Base-by-base conservation (phyloP, 2,113 vertebrate species). In the Paratilapia polleni region DNA sequence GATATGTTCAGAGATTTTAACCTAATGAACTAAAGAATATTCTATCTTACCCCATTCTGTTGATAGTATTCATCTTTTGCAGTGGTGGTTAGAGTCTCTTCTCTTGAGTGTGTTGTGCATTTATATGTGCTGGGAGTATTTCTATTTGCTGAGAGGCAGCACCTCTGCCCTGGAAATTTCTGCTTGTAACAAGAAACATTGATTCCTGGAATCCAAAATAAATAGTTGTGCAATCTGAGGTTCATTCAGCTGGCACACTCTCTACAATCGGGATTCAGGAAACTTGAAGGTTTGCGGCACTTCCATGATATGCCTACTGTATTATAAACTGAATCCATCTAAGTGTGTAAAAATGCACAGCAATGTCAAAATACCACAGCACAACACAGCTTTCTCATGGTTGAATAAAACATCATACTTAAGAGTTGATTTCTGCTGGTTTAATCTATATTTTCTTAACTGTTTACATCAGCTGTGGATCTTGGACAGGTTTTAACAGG, bases 41-140 rank as follows among this genome's bases (percentile, higher is more conserved):
- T 47, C 54, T 4, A 85, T 87, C 90, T 70, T 78, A 95, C 94
- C 74, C 52, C 57, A 87, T 91, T 74, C 84, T 94, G 80, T 68
- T 81, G 38, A 41, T 11, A 19, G 12, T 34, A 31, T 83, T 63
- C 34, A 68, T 62, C 75, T 49, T 82, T 34, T 26, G 19, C 76
- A 43, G 38, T 73, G 14, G 12, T 11, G 13, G 22, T 15, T 49
- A 12, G 19, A 47, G 24, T 66, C 8, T 58, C 11, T 66, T 24
- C 20, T 80, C 26, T 49, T 3, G 3, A 75, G 6, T 56, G 43
- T 64, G 49, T 1, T 38, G 22, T 36, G 34, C 12, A 34, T 60
- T 61, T 83, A 74, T 36, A 74, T 36, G 49, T 41, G 17, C 10
- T 7, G 22, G 7, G 20, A 56, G 76, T 76, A 81, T 94, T 93